Evolutionary conservation across 1,140 invertebrate species (phyloP), one percentile per base, ranked within the genome.

Genomic region (Drosophila subpulchrella): DNA sequence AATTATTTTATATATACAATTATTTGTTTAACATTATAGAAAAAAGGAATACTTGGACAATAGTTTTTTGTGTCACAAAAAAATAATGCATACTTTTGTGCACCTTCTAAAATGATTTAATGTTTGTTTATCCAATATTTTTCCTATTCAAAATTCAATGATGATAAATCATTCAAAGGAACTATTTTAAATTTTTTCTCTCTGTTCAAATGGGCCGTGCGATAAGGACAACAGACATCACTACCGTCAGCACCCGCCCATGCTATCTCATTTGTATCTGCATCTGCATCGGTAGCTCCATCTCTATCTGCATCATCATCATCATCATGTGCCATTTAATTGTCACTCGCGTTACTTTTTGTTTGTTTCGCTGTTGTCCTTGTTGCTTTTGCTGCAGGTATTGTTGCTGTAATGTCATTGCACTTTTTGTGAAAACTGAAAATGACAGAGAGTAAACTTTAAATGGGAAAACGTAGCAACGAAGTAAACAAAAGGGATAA

Each of bases 341-440:
- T 88, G 72, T 73, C 71, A 83, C 61, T 76, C 59, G 36, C 60
- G 42, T 74, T 55, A 59, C 68, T 75, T 76, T 71, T 58, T 72
- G 51, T 55, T 34, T 63, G 50, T 15, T 32, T 48, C 51, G n/a
- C 48, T 55, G 56, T 44, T 42, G 44, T 72, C 58, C 61, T 62
- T 65, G 41, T 41, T 56, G 54, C n/a, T 15, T 3, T 41, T 57
- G 55, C 39, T 53, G 58, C 41, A 32, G 38, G 12, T 38, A 65
- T 38, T 51, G 60, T 59, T 59, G 60, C 42, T 65, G 74, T 56
- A 75, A 85, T 83, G 83, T 83, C 83, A 88, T 88, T 86, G 79
- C 83, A 82, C 78, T 86, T 86, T 81, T 78, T 78, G 59, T 60
- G 42, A 11, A 11, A 38, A 27, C 61, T 51, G 38, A 51, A 67